Evolutionary conservation across 2,113 vertebrate species (phyloP).

Genomic region (Lamprologus tigripictilis): DNA sequence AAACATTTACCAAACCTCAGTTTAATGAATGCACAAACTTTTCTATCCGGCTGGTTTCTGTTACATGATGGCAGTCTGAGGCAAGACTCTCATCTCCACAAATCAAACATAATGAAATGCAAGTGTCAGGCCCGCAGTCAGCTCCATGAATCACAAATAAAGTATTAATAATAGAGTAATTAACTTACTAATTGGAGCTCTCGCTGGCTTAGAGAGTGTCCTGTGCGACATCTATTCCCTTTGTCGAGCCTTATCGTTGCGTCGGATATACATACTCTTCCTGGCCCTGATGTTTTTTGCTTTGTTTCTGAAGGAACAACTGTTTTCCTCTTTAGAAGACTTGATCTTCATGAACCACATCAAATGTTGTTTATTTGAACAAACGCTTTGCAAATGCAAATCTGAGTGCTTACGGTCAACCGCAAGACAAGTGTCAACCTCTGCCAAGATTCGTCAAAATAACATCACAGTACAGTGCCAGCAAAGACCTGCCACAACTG

Average conservation of each 20-base stretch:
- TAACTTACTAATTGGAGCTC: conserved; percentile 43
- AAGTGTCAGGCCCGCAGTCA: conserved; percentile 38
- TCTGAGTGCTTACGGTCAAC: conserved; percentile 39
- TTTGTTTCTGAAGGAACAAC: not conserved
- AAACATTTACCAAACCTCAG: not conserved
- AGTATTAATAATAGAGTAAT: conserved; percentile 57
- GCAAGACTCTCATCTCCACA: conserved; percentile 17
- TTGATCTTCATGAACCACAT: conserved; percentile 24
- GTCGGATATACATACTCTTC: not conserved
- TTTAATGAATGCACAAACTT: not conserved
- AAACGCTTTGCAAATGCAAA: conserved; percentile 54
- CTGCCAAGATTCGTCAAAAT: conserved; percentile 47
- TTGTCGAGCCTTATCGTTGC: not conserved
- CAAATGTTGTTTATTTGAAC: conserved; percentile 39
- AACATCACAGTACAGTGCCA: conserved; percentile 18
- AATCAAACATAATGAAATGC: conserved; percentile 50
- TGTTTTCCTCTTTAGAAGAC: not conserved
- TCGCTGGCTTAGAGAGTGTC: conserved; percentile 9
- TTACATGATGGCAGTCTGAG: not conserved
- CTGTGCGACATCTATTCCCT: not conserved
- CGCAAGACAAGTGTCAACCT: conserved; percentile 34
- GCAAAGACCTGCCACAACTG: conserved; percentile 42
- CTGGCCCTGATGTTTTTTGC: not conserved
- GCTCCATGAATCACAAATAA: conserved; percentile 57
- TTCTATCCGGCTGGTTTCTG: not conserved